Evolutionary conservation across 1,140 invertebrate genomes (phyloP), one percentile per base, ranked within the genome.

Genomic region (Hyphantria cunea): DNA sequence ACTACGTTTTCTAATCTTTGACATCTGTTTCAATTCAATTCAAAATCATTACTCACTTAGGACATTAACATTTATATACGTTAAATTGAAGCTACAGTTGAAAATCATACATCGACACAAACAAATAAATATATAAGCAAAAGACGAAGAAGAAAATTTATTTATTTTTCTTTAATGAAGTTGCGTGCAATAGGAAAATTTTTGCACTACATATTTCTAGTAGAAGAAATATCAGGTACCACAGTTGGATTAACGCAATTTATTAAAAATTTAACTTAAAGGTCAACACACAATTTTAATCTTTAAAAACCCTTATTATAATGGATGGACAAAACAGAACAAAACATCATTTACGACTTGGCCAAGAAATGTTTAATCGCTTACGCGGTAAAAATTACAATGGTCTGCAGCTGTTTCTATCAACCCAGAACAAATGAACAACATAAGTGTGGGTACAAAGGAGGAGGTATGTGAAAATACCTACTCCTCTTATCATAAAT

Each of bases 371-470:
- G 17, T 37, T 58, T 50, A 50, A 59, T 59, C 56, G 8, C 32
- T 2, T 11, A 32, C 15, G 33, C 39, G 33, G 37, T 47, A 49
- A 49, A 49, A 34, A 59, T 59, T 49, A 59, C 47, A 49, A 49
- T 59, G 34, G 45, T 41, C 47, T n/a, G 41, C 53, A 34, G 53
- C 44, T 58, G 54, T 59, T 59, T 6, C 14, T 59, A 59, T 59
- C 42, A 44, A 31, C 44, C 13, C 13, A 41, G 51, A 64, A 37
- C 34, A 37, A 37, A 8, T 37, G 34, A 37, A 37, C 45, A 60
- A 33, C 68, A 70, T 70, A 70, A 65, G 50, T 68, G 71, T 76
- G 76, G 42, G 74, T 76, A 74, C 37, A 70, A 72, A 74, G 54
- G 54, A 51, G 64, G 55, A 66, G 55, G 64, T 64, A 68, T 76